phyloP scores from a whole-genome alignment of 2,113 vertebrate species.

The Xiphophorus hellerii region DNA sequence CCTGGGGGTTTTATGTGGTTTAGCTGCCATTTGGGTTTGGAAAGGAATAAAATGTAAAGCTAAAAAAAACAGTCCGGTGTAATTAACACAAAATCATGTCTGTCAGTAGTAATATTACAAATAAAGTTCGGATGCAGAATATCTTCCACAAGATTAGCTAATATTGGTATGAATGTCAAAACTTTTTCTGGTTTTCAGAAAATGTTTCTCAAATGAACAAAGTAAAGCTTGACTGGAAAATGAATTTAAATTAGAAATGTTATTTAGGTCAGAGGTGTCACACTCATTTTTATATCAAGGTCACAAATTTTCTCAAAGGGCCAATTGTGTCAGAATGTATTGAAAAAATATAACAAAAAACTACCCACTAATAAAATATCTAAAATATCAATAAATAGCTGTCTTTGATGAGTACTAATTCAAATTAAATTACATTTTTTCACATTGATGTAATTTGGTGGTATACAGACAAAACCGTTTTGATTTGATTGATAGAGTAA shows the following conservation, averaged over 20 bases:
- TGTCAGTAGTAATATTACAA: background rate
- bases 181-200: background rate
- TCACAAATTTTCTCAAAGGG: too few relatives aligned
- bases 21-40: constrained; percentile 66
- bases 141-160: background rate
- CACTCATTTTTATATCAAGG: too few relatives aligned
- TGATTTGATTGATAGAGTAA: too few relatives aligned
- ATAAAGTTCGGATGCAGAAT: background rate
- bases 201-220: background rate
- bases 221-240: background rate
- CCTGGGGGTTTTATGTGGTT: constrained; percentile 58
- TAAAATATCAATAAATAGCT: too few relatives aligned
- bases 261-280: too few relatives aligned
- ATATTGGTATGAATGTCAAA: background rate
- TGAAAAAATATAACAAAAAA: too few relatives aligned
- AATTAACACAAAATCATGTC: constrained; percentile 3
- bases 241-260: background rate
- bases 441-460: too few relatives aligned
- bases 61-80: constrained; percentile 43
- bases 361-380: too few relatives aligned
- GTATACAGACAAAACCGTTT: too few relatives aligned
- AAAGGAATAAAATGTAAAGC: constrained; percentile 62
- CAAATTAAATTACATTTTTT: too few relatives aligned
- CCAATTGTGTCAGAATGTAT: too few relatives aligned
- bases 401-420: too few relatives aligned